Evolutionary conservation across 2,797 vertebrate species (phyloP).

Genomic region (Enteromius treurensis): DNA sequence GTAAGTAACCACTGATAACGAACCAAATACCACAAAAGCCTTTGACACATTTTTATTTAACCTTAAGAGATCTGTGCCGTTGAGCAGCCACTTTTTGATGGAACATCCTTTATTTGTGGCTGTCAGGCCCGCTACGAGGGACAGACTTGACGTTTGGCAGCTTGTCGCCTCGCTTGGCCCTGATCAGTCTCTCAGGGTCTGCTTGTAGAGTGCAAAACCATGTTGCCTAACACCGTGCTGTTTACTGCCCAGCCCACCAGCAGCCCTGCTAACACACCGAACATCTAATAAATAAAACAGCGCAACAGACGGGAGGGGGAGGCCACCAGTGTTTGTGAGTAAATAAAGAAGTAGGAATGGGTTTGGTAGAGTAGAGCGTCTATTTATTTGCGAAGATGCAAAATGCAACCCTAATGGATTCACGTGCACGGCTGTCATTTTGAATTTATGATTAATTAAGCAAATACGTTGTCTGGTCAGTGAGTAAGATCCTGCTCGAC

Average conservation of each 20-base stretch:
- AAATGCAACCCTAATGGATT: slow-evolving; percentile 38
- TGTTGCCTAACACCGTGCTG: slow-evolving; percentile 94
- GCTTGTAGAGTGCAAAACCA: slow-evolving; percentile 95
- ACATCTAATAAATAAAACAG: slow-evolving; percentile 79
- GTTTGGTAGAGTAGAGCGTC: slow-evolving; percentile 34
- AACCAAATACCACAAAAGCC: slow-evolving; percentile 13
- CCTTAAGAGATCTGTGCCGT: slow-evolving; percentile 17
- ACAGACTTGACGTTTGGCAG: slow-evolving; percentile 74
- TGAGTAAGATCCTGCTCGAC: slow-evolving; percentile 13
- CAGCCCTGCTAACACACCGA: slow-evolving; percentile 64
- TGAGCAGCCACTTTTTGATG: slow-evolving; percentile 62
- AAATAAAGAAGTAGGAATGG: slow-evolving; percentile 46
- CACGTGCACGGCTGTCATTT: slow-evolving; percentile 17
- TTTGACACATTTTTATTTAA: slow-evolving; percentile 32
- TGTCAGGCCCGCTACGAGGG: slow-evolving; percentile 53
- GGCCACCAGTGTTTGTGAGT: slow-evolving; percentile 52
- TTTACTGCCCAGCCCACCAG: slow-evolving; percentile 89
- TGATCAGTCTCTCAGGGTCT: slow-evolving; percentile 89
- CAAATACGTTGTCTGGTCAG: slow-evolving; percentile 18
- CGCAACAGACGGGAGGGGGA: slow-evolving; percentile 70
- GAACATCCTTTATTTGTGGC: slow-evolving; percentile 69
- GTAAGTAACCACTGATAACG: slow-evolving; percentile 20
- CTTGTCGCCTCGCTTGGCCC: slow-evolving; percentile 87
- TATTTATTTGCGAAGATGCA: slow-evolving; percentile 40
- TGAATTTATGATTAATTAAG: slow-evolving; percentile 20